Evolutionary conservation across 2,113 vertebrate genomes (phyloP), one percentile per base, ranked within the genome.

Genomic region (Monopterus albus): DNA sequence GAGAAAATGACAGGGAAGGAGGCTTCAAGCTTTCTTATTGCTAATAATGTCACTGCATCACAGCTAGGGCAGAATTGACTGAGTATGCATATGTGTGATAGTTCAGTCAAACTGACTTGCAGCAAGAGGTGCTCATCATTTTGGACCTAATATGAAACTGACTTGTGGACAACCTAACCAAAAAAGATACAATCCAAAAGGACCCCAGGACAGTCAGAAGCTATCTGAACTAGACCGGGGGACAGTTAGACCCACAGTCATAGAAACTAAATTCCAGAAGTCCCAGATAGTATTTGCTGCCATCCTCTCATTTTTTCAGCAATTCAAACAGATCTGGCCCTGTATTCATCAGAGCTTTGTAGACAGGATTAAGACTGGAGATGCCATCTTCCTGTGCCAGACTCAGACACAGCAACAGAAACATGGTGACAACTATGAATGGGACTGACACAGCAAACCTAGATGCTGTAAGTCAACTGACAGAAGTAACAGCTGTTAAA

Each of bases 1-100:
- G 61, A 72, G 51, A 67, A 77, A 75, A 83, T 79, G 51, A 78
- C 59, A 67, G 64, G 20, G 59, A 82, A 20, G 59, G 69, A 69
- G 67, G 65, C 45, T 78, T 43, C 49, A 18, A 72, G 62, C 65
- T 68, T 71, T 51, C 58, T 77, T 59, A 26, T 15, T 53, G 61
- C 64, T 76, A 73, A 42, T 72, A 63, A 51, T 71, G 67, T 78
- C 74, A 77, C 6, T 31, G 72, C 38, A 71, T 52, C 7, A 2
- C 47, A 84, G 59, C 36, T 51, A 49, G 9, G 50, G 35, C 33
- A 68, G 56, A 61, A 46, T 21, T 46, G 38, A 40, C 51, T 20
- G 38, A 49, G 43, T 42, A 60, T 82, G 68, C 46, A 53, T 52
- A 40, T 43, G 49, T 76, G 46, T 59, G 63, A 62, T 58, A 75